These are phyloP conservation scores for Brachynemurus nebulosus DNA, from an alignment of 2,888 invertebrate species.

Conservation along the genomic window DNA sequence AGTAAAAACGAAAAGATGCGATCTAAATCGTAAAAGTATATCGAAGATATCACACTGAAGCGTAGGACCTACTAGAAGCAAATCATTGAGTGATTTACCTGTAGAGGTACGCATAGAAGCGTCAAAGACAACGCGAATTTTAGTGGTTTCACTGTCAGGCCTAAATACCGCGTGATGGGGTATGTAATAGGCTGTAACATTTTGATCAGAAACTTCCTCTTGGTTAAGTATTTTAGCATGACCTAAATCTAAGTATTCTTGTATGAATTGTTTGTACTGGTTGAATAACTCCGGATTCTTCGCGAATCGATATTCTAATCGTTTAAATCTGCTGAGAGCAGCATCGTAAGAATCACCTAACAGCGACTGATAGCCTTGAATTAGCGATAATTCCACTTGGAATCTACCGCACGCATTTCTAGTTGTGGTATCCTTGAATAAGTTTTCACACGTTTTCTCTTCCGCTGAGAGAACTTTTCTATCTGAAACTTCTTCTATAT, in stretches of 20 bases:
- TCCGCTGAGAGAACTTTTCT: not conserved
- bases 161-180: not conserved
- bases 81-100: conserved; percentile 3
- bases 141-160: not conserved
- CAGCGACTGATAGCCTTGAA: not conserved
- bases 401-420: not conserved
- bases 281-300: not conserved
- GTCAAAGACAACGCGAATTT: too few relatives aligned
- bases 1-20: not conserved
- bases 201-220: not conserved
- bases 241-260: not conserved
- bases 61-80: not conserved
- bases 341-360: not conserved
- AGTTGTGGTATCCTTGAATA: not conserved
- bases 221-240: not conserved
- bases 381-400: not conserved
- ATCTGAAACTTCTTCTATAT: not conserved
- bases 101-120: too few relatives aligned
- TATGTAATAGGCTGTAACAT: not conserved
- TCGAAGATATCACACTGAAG: not conserved
- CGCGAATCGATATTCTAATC: not conserved
- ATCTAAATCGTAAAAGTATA: not conserved
- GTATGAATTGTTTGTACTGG: not conserved
- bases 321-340: not conserved
- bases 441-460: not conserved